Evolutionary conservation across 1,140 invertebrate genomes (phyloP), one percentile per base, ranked within the genome.

Genomic region (Eurosta solidaginis): DNA sequence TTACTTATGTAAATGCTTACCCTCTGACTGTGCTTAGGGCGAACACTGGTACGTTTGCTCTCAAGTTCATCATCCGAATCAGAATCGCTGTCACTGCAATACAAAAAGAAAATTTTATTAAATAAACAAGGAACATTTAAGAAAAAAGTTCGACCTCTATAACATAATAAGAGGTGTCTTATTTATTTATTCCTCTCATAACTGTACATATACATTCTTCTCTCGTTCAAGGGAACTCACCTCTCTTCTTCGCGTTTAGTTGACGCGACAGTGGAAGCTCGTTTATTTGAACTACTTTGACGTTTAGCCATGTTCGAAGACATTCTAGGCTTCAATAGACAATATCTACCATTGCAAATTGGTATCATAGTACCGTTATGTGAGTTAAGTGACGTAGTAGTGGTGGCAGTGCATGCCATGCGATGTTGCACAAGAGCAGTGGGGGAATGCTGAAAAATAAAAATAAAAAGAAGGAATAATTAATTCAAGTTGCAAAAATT

Each of bases 31-130:
- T 89, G 88, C 79, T 91, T 90, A 33, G 82, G 77, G 75, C 81
- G 81, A 22, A 45, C 59, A 79, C 80, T 81, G 68, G 78, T 49
- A 59, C 85, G 82, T 84, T 89, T 89, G 77, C 83, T 87, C 78
- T 88, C 85, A 82, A 89, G 88, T 80, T 92, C 91, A 10, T 89
- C 90, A 44, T 92, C 91, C 2, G 90, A 92, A 77, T 90, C 90
- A n/a, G 88, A 89, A 63, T 92, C 91, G 25, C 89, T 90, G 29
- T 91, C 91, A 73, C 87, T 89, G 42, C 25, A 47, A 44, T 27
- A 17, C 20, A 27, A 14, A 29, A 33, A 45, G 5, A 77, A 76
- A 76, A 76, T 36, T 1, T 12, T 22, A 52, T 52, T 52, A 22
- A 52, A 3, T 25, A 20, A 29, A 7, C n/a, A n/a, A n/a, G n/a